phyloP scores from a whole-genome alignment of 2,113 vertebrate genomes.

The Brachirus orientalis region DNA sequence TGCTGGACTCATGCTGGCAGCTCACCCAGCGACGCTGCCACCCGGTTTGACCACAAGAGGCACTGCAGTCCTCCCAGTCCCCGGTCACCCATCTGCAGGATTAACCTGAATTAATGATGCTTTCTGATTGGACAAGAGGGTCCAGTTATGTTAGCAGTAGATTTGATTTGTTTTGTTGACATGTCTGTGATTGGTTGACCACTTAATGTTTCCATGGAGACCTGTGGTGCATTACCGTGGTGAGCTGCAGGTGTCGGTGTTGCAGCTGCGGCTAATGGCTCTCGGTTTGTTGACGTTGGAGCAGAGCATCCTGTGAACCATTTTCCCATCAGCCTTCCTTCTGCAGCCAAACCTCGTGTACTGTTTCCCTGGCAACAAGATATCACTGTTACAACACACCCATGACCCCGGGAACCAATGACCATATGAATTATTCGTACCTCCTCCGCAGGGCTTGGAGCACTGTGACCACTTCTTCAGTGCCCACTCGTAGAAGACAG shows the following conservation, averaged over 20 bases:
- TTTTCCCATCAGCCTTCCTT: slow-evolving; percentile 91
- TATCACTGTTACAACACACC: not conserved
- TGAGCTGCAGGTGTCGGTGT: slow-evolving; percentile 88
- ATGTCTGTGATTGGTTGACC: not conserved
- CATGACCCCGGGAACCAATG: not conserved
- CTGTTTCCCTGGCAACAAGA: slow-evolving; percentile 84
- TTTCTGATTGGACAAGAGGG: not conserved
- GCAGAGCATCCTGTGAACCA: slow-evolving; percentile 92
- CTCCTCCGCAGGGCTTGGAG: slow-evolving; percentile 95
- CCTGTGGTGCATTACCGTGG: slow-evolving; percentile 83
- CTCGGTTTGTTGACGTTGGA: slow-evolving; percentile 87
- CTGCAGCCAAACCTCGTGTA: slow-evolving; percentile 96
- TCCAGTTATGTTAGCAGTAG: not conserved
- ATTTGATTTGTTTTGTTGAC: too few species aligned
- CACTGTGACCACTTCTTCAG: slow-evolving; percentile 97
- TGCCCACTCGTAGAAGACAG: slow-evolving; percentile 90
- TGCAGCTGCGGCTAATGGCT: slow-evolving; percentile 92
- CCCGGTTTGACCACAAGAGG: slow-evolving; percentile 90
- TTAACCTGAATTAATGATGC: not conserved
- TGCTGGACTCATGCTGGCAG: slow-evolving; percentile 86
- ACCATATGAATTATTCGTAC: slow-evolving; percentile 69
- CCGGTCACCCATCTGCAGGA: slow-evolving; percentile 88
- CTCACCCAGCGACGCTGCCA: slow-evolving; percentile 87
- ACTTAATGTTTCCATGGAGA: slow-evolving; percentile 82
- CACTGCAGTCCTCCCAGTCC: slow-evolving; percentile 92